Evolutionary conservation across 2,888 invertebrate species (phyloP).

Genomic region (Stenolophus ochropezus): DNA sequence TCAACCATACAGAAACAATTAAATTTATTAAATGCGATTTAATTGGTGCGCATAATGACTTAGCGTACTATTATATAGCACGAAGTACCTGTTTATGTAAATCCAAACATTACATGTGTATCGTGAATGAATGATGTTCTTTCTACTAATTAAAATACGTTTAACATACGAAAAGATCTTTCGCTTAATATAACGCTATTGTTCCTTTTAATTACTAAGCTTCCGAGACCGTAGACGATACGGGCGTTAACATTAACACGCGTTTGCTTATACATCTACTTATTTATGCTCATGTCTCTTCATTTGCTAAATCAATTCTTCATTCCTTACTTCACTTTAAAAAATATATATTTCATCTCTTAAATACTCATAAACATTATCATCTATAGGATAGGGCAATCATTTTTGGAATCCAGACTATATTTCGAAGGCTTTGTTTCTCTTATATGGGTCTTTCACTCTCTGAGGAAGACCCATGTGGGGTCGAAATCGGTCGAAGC

Average conservation of each 20-base stretch:
- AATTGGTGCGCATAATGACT: constrained; percentile 52
- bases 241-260: constrained; percentile 35
- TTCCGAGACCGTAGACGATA: constrained; percentile 35
- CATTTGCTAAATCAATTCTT: no score
- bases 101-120: constrained; percentile 55
- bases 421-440: no score
- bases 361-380: no score
- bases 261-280: no score
- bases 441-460: no score
- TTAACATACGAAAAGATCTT: constrained; percentile 52
- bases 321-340: no score
- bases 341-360: no score
- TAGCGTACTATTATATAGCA: constrained; percentile 44
- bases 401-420: no score
- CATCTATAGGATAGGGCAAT: no score
- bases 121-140: constrained; percentile 54
- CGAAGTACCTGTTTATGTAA: constrained; percentile 52
- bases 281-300: no score
- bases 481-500: no score
- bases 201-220: constrained; percentile 50
- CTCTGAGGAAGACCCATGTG: no score
- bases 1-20: constrained; percentile 44
- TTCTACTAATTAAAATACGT: constrained; percentile 51
- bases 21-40: constrained; percentile 54
- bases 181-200: constrained; percentile 40